Base-by-base conservation (phyloP, 2,113 vertebrate species). In the Psilopsiagon aymara region DNA sequence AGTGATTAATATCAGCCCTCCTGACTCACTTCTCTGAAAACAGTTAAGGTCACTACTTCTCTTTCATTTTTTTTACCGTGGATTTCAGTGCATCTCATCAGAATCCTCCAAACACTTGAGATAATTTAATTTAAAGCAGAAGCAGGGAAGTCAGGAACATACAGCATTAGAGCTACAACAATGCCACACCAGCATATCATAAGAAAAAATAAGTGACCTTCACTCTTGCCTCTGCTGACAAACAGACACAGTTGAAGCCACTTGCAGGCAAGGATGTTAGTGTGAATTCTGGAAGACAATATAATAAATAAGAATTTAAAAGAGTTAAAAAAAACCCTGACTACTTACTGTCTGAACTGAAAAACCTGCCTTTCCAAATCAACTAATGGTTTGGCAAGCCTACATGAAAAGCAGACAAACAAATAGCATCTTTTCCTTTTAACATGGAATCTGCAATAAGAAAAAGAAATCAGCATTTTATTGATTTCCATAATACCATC, bases 391-490 rank as follows among this genome's bases (percentile, higher is more conserved):
- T 95, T 92, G 93, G 80, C 59, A 86, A 91, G 66, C 82, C 60
- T 75, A 90, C 46, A 41, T 17, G n/a, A 47, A 96, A 89, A 57
- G 68, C 77, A 92, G 87, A 57, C 86, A 97, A 93, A 95, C 88
- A 95, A 95, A 52, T 0, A 88, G 78, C 82, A 83, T 74, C 47
- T 93, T 92, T 84, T 39, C 84, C 63, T 76, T 91, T 70, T 41
- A 92, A 75, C 39, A 18, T 31, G 39, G 80, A 88, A 89, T 81
- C 86, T 41, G 52, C 86, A 82, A 24, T 37, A 84, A 55, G 91
- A 52, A 79, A 82, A 87, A 95, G 62, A 94, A 96, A 92, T 91
- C 90, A 92, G 86, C 90, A 90, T 92, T 94, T 96, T 96, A 96
- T 91, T 79, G 88, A 97, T 96, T 95, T 94, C 90, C 88, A 94